Percentiles rank a stretch among this genome's conserved stretches.
Evolutionary conservation across 2,888 invertebrate genomes (phyloP).

Genomic region (Serripes groenlandicus): DNA sequence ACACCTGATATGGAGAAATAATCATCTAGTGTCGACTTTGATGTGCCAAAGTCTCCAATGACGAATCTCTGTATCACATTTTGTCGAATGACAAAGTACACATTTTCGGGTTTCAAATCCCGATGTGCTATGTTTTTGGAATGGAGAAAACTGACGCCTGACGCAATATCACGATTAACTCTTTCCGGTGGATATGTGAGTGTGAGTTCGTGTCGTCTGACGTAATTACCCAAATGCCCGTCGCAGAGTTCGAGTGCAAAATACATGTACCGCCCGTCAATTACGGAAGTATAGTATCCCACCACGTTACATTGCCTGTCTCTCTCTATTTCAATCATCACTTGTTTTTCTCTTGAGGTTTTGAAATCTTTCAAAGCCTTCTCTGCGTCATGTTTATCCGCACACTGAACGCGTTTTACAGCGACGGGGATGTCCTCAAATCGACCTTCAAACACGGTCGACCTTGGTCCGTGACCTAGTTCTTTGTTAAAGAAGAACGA

Average conservation of each 20-base stretch:
- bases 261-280: not conserved
- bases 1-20: not conserved
- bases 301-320: not conserved
- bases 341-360: not conserved
- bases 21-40: not conserved
- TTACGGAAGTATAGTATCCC: not conserved
- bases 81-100: not conserved
- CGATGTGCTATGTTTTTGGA: not conserved
- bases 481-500: not conserved
- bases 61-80: not conserved
- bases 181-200: not conserved
- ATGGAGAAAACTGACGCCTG: not conserved
- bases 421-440: conserved; percentile 1
- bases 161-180: not conserved
- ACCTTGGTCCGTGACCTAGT: not conserved
- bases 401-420: not conserved
- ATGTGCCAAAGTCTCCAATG: not conserved
- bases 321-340: not conserved
- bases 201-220: not conserved
- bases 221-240: not conserved
- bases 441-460: not conserved
- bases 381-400: not conserved
- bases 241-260: not conserved
- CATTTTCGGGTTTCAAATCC: not conserved
- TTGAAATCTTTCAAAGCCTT: not conserved